Conservation (phyloP, 2,113 vertebrate species). For the Sigmodon hispidus region DNA sequence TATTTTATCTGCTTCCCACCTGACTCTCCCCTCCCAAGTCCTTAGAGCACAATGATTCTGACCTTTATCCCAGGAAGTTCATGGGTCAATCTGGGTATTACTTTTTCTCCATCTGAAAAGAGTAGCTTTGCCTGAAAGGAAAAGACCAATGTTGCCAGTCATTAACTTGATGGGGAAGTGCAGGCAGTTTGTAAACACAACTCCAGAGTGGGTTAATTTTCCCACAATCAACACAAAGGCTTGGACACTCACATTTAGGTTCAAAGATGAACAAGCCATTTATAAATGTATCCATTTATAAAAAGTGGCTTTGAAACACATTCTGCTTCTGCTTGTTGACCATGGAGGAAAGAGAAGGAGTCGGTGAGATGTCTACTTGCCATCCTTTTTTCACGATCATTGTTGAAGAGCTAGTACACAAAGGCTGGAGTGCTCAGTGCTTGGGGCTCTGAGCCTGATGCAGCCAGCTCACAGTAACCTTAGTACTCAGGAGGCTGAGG, state of each 20-base stretch:
- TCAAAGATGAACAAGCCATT: background rate
- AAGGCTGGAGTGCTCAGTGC: background rate
- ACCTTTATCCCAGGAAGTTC: constrained; percentile 91
- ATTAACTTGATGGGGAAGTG: background rate
- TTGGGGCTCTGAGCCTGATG: background rate
- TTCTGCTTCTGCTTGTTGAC: constrained; percentile 89
- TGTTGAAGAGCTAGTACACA: constrained; percentile 34
- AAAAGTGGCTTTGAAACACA: constrained; percentile 79
- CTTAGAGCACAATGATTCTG: constrained; percentile 7
- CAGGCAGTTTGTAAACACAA: background rate
- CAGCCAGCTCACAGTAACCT: background rate
- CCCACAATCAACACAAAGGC: background rate
- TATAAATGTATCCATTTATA: background rate
- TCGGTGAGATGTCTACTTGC: background rate
- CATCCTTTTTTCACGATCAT: background rate
- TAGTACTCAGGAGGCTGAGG: background rate
- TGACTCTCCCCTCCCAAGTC: background rate
- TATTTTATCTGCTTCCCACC: background rate
- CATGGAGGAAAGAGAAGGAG: constrained; percentile 66
- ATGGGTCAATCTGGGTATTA: constrained; percentile 83
- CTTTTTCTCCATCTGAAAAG: constrained; percentile 92
- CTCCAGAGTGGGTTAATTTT: background rate
- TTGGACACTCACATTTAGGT: background rate
- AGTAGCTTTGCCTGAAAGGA: constrained; percentile 92
- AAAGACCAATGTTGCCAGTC: constrained; percentile 1